These are phyloP conservation scores for Myotis vivesi DNA, from an alignment of 2,797 vertebrate genomes.

Conservation along the genomic window DNA sequence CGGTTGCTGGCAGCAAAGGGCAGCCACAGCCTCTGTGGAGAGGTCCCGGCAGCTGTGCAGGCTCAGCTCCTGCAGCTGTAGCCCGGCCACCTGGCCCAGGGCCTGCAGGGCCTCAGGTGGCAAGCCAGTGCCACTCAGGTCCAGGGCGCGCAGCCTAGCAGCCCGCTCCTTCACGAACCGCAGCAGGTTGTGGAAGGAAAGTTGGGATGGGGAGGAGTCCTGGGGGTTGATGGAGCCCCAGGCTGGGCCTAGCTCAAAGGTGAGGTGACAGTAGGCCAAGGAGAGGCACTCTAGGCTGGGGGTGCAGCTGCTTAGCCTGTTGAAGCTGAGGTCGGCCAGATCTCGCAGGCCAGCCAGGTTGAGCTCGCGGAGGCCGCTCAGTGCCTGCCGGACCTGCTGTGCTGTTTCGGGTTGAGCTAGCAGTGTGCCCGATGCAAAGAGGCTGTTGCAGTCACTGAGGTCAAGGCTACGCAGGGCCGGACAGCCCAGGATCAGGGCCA, in stretches of 20 bases:
- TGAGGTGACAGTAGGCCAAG: slow-evolving; percentile 89
- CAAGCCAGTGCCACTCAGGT: slow-evolving; percentile 89
- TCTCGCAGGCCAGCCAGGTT: slow-evolving; percentile 85
- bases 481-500: slow-evolving; percentile 84
- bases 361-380: slow-evolving; percentile 85
- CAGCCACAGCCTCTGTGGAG: slow-evolving; percentile 86
- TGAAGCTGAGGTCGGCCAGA: slow-evolving; percentile 90
- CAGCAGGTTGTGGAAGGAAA: slow-evolving; percentile 88
- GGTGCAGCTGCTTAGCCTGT: slow-evolving; percentile 86
- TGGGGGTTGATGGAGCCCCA: slow-evolving; percentile 73
- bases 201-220: slow-evolving; percentile 83
- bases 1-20: slow-evolving; percentile 86
- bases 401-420: slow-evolving; percentile 85
- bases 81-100: slow-evolving; percentile 83
- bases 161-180: slow-evolving; percentile 84
- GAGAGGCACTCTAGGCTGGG: slow-evolving; percentile 84
- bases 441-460: slow-evolving; percentile 88
- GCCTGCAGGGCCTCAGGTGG: slow-evolving; percentile 85
- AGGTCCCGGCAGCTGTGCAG: slow-evolving; percentile 89
- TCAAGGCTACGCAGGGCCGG: slow-evolving; percentile 85
- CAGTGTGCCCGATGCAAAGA: slow-evolving; percentile 86
- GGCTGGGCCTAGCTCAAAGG: slow-evolving; percentile 88
- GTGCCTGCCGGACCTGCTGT: slow-evolving; percentile 76
- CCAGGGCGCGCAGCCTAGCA: slow-evolving; percentile 81
- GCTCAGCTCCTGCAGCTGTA: slow-evolving; percentile 84